A percentile compares a stretch with the other conserved stretches of the same genome.
These are phyloP conservation scores for Mongoloraphidia duomilia DNA, from an alignment of 2,888 invertebrate species.

Conservation along the genomic window DNA sequence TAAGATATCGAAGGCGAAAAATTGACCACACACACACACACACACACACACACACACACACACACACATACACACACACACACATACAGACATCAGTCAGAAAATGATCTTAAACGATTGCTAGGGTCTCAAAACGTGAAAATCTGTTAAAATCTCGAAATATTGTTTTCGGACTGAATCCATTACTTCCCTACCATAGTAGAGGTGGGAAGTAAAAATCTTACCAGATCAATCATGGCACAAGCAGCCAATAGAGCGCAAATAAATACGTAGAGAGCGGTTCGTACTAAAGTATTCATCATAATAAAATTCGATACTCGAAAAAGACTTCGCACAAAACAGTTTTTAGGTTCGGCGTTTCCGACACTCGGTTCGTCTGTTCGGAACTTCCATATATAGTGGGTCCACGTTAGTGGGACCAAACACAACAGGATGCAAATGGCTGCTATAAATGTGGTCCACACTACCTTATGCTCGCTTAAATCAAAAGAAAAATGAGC, in stretches of 20 bases:
- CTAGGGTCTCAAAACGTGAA: no score
- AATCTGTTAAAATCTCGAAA: no score
- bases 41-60: no score
- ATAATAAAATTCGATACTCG: conserved; percentile 45
- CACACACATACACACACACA: no score
- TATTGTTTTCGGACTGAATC: no score
- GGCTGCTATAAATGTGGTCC: conserved; percentile 32
- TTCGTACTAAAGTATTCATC: conserved; percentile 44
- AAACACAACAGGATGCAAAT: conserved; percentile 38
- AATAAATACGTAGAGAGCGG: conserved; percentile 50
- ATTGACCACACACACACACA: no score
- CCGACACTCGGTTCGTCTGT: conserved; percentile 33
- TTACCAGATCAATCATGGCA: conserved; percentile 49
- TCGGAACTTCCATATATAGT: conserved; percentile 50
- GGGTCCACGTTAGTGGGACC: conserved; percentile 61
- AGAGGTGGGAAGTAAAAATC: no score
- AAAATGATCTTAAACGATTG: no score
- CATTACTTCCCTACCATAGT: no score
- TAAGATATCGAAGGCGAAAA: no score
- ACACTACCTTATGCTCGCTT: conserved; percentile 27
- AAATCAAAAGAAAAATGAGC: conserved; percentile 11
- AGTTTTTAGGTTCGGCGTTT: conserved; percentile 38
- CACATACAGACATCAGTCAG: no score
- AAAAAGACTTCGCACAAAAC: conserved; percentile 39
- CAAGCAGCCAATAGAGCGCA: conserved; percentile 47